phyloP scores from a whole-genome alignment of 1,140 invertebrate species.

The Pinna nobilis region DNA sequence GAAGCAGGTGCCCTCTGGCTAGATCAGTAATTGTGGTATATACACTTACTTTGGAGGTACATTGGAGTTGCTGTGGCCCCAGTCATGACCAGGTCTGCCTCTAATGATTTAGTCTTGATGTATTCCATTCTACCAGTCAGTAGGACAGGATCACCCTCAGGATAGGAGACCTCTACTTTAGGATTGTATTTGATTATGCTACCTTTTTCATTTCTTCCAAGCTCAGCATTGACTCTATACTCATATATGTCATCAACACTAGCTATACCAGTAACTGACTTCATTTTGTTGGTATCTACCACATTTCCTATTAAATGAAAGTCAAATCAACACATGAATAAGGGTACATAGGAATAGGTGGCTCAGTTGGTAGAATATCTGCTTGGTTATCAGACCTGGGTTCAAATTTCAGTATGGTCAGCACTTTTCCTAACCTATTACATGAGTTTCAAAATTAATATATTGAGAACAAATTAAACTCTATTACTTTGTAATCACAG shows the following conservation, averaged over 20 bases:
- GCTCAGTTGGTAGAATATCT: too few species aligned
- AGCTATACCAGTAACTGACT: conserved; percentile 54
- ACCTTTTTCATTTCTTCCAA: conserved; percentile 50
- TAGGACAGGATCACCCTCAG: conserved; percentile 43
- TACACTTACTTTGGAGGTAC: conserved; percentile 56
- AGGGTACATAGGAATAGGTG: too few species aligned
- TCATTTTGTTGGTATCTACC: conserved; percentile 46
- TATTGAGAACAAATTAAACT: too few species aligned
- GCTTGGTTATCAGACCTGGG: too few species aligned
- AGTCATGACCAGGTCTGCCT: conserved; percentile 23
- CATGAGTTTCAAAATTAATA: too few species aligned
- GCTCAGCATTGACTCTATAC: conserved; percentile 58
- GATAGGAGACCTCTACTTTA: conserved; percentile 52
- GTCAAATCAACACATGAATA: neutral
- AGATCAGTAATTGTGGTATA: neutral
- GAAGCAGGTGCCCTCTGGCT: neutral
- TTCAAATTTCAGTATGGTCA: too few species aligned
- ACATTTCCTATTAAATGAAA: conserved; percentile 52
- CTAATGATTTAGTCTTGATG: conserved; percentile 20
- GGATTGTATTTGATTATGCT: conserved; percentile 56
- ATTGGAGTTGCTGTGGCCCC: conserved; percentile 53
- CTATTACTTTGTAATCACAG: too few species aligned
- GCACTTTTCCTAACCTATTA: too few species aligned
- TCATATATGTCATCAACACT: conserved; percentile 57
- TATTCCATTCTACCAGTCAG: conserved; percentile 50